Evolutionary conservation across 1,140 invertebrate genomes (phyloP).

Genomic region (Meloidogyne exigua): DNA sequence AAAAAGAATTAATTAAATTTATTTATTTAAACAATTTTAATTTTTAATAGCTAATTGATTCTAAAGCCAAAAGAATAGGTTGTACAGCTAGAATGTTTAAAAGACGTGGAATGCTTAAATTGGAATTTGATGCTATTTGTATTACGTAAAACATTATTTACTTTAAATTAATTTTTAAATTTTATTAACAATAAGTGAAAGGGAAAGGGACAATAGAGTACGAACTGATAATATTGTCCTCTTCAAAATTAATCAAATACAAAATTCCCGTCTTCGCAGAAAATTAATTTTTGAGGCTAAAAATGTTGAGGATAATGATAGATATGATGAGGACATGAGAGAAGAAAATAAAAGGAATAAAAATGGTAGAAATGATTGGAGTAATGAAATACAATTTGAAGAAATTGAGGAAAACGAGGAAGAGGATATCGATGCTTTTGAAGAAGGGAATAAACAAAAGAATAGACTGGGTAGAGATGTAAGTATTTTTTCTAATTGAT

Average conservation of each 20-base stretch:
- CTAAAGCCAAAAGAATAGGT: slow-evolving; percentile 5
- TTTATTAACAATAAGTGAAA: not conserved
- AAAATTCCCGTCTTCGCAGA: not conserved
- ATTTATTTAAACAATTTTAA: not conserved
- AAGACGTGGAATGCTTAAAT: not conserved
- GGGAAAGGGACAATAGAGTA: not conserved
- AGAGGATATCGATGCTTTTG: not conserved
- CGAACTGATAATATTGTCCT: not conserved
- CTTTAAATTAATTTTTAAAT: not conserved
- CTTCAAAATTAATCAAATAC: slow-evolving; percentile 1
- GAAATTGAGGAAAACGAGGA: slow-evolving; percentile 5
- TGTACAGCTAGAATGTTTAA: slow-evolving; percentile 12
- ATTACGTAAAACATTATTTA: not conserved
- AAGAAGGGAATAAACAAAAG: not conserved
- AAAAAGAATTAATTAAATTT: not conserved
- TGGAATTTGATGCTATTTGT: slow-evolving; percentile 17
- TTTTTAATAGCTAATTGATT: slow-evolving; percentile 20
- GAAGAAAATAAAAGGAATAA: not conserved
- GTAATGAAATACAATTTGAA: not conserved
- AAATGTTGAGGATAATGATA: not conserved
- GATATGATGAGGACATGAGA: not conserved
- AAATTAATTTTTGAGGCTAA: slow-evolving; percentile 18
- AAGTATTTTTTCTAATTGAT: not conserved
- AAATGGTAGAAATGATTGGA: not conserved
- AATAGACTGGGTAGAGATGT: not conserved